Base-by-base conservation (phyloP, 2,113 vertebrate genomes). In the Eptesicus fuscus region DNA sequence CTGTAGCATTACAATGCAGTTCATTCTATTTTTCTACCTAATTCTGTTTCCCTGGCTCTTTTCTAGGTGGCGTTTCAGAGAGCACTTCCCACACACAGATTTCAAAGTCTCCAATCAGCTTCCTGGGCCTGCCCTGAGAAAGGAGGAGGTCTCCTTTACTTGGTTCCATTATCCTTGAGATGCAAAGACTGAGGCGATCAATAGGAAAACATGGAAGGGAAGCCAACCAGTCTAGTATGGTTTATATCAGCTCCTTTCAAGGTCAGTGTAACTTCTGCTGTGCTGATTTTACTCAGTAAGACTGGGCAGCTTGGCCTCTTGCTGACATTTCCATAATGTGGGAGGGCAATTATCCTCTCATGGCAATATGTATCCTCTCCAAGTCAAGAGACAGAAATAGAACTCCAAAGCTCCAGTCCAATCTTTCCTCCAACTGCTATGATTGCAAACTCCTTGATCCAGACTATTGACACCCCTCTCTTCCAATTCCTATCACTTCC, bases 391-490 rank as follows among this genome's bases (percentile, higher is more conserved):
- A 79, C 5, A 56, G 16, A n/a, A 89, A 44, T 20, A 63, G 49
- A 53, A 79, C 35, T 79, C 42, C 13, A n/a, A 85, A 65, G 47
- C 37, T 79, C 53, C 7, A 16, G 14, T 44, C 11, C 28, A n/a
- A 28, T 16, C 32, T 79, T 65, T 71, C 65, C 32, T 65, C 53
- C 37, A 85, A 18, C 12, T n/a, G 25, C 32, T 30, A 12, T 74
- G 56, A 42, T 8, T 67, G 5, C 0, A 80, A 90, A 22, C 3
- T 0, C 7, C 30, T 78, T 78, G 30, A 47, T 3, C 44, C 22
- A 56, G 42, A 84, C 4, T 9, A 13, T 47, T 37, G 35, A 47
- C 4, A 25, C 3, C 1, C 0, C 5, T 47, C 7, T 23, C 7
- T 32, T 63, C 51, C 65, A 51, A 16, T 7, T 59, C 22, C 17